Conservation (phyloP, 1,140 invertebrate species). For the Hylaeus volcanicus region DNA sequence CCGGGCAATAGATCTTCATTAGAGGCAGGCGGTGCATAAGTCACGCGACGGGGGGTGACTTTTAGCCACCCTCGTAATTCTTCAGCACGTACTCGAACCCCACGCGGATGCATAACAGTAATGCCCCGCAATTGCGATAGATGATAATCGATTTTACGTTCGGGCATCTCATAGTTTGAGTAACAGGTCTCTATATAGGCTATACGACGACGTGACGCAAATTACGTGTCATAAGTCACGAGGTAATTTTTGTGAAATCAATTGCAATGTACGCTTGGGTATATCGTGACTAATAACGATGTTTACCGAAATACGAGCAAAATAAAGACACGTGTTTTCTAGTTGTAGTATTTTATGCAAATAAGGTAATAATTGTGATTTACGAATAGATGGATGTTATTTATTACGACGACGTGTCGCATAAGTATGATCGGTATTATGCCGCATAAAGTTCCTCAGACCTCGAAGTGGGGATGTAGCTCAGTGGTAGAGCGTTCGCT, state of each 20-base stretch:
- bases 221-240: background rate
- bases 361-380: too few species aligned
- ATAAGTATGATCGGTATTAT: fast-evolving
- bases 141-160: constrained; percentile 66
- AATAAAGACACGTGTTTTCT: too few species aligned
- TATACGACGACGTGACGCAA: background rate
- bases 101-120: constrained; percentile 50
- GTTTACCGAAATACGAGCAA: too few species aligned
- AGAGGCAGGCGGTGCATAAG: constrained; percentile 64
- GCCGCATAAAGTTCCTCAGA: fast-evolving
- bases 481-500: constrained; percentile 84
- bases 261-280: too few species aligned
- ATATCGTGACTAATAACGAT: too few species aligned
- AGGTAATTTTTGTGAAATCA: background rate
- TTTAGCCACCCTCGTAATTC: constrained; percentile 72
- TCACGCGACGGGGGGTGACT: constrained; percentile 69
- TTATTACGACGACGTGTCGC: too few species aligned
- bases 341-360: too few species aligned
- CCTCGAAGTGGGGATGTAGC: constrained; percentile 72
- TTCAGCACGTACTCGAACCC: constrained; percentile 66
- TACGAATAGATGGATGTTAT: too few species aligned
- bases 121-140: constrained; percentile 59
- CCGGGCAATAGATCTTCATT: constrained; percentile 72
- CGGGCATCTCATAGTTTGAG: constrained; percentile 17
- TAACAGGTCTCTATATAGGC: constrained; percentile 22